phyloP scores from a whole-genome alignment of 2,888 invertebrate species.

The Aethes cnicana region DNA sequence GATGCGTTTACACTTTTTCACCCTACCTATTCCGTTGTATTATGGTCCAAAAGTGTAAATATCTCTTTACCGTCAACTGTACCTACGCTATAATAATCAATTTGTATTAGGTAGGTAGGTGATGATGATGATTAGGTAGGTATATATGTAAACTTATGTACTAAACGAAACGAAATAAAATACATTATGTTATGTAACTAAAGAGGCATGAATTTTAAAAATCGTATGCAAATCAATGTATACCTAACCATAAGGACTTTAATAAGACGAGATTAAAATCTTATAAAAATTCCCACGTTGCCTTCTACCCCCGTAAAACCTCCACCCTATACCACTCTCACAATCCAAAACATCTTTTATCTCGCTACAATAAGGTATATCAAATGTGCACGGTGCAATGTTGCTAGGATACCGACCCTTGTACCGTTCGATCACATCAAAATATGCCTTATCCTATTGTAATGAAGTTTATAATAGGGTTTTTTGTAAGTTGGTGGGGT shows the following conservation, averaged over 20 bases:
- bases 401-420: neutral
- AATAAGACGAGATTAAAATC: conserved; percentile 30
- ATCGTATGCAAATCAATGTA: conserved; percentile 16
- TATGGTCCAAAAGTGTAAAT: too few species aligned
- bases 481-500: conserved; percentile 32
- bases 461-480: neutral
- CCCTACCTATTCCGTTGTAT: too few species aligned
- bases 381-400: neutral
- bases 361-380: neutral
- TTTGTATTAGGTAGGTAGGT: too few species aligned
- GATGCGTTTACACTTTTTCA: too few species aligned
- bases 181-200: neutral
- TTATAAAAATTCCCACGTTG: conserved; percentile 32
- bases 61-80: too few species aligned
- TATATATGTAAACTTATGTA: too few species aligned
- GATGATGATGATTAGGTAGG: too few species aligned
- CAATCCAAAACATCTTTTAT: neutral
- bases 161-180: too few species aligned
- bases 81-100: too few species aligned
- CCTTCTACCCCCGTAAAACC: conserved; percentile 17
- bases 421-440: neutral
- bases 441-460: neutral
- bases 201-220: conserved; percentile 6
- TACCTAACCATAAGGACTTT: conserved; percentile 21
- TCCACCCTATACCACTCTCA: neutral